These are phyloP conservation scores for Heterohyrax brucei DNA, from an alignment of 2,797 vertebrate species.

Conservation along the genomic window DNA sequence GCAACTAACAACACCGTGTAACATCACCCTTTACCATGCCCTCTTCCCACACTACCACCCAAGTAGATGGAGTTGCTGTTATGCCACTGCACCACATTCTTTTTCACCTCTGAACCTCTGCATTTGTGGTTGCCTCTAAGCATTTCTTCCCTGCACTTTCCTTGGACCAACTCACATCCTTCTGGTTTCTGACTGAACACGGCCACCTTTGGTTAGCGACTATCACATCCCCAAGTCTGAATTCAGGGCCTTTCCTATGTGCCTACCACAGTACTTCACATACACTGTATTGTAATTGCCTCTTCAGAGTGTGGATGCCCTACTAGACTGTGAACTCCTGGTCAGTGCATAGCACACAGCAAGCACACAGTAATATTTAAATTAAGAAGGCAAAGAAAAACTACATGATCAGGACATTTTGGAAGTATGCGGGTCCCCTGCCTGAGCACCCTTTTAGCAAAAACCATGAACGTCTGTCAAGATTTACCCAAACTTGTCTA, in stretches of 20 bases:
- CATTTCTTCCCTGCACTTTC: background rate
- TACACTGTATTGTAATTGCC: background rate
- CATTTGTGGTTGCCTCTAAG: background rate
- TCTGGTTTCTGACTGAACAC: background rate
- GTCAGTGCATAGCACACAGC: background rate
- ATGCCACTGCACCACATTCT: background rate
- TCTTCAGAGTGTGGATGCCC: background rate
- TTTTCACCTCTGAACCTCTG: background rate
- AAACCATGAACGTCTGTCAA: background rate
- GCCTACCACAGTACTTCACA: background rate
- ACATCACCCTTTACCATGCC: background rate
- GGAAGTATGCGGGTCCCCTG: background rate
- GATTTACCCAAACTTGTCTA: background rate
- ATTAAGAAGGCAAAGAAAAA: conserved; percentile 6
- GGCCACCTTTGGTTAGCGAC: background rate
- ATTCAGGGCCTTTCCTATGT: background rate
- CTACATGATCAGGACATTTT: background rate
- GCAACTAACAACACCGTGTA: background rate
- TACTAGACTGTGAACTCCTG: background rate
- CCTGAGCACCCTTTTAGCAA: background rate
- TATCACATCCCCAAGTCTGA: background rate
- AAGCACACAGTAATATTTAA: background rate
- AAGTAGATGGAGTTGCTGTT: background rate
- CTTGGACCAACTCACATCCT: background rate
- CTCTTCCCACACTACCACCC: background rate